phyloP scores from a whole-genome alignment of 1,140 invertebrate genomes.

The Drosophila teissieri region DNA sequence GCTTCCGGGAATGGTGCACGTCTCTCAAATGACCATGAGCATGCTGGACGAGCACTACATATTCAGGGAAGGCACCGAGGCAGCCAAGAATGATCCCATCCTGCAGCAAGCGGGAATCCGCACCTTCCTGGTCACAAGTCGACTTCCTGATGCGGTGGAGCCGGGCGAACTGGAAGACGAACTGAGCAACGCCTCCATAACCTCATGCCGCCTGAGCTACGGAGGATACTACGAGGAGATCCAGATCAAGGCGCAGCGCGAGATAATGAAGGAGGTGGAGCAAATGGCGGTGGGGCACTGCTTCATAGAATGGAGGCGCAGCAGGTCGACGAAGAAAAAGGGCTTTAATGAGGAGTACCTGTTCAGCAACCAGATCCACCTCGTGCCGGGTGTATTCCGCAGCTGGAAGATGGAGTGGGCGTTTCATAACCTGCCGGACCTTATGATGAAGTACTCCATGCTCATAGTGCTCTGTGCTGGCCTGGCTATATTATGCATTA shows the following conservation, averaged over 20 bases:
- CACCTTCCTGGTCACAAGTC: slow-evolving; percentile 88
- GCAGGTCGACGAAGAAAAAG: slow-evolving; percentile 8
- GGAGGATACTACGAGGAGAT: slow-evolving; percentile 14
- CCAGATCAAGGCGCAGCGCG: slow-evolving; percentile 7
- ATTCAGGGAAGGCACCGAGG: slow-evolving; percentile 86
- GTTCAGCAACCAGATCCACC: slow-evolving; percentile 50
- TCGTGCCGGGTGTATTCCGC: slow-evolving; percentile 49
- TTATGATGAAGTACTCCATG: slow-evolving; percentile 69
- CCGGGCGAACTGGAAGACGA: no score
- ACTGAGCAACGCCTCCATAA: not conserved
- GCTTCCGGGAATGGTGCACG: slow-evolving; percentile 93
- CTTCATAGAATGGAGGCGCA: slow-evolving; percentile 6
- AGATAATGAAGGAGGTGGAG: slow-evolving; percentile 70
- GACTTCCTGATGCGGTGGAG: not conserved
- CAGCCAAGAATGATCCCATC: slow-evolving; percentile 87
- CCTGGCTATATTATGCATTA: not conserved
- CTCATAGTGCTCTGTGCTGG: slow-evolving; percentile 3
- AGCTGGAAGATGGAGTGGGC: slow-evolving; percentile 44
- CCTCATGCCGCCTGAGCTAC: slow-evolving; percentile 2
- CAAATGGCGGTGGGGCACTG: slow-evolving; percentile 65
- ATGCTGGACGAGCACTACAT: slow-evolving; percentile 87
- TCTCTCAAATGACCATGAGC: slow-evolving; percentile 91
- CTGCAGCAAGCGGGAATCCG: slow-evolving; percentile 88
- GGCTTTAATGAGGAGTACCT: slow-evolving; percentile 32
- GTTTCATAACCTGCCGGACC: slow-evolving; percentile 57